These are phyloP conservation scores for Dasypolia templi DNA, from an alignment of 2,888 invertebrate genomes.

Conservation along the genomic window DNA sequence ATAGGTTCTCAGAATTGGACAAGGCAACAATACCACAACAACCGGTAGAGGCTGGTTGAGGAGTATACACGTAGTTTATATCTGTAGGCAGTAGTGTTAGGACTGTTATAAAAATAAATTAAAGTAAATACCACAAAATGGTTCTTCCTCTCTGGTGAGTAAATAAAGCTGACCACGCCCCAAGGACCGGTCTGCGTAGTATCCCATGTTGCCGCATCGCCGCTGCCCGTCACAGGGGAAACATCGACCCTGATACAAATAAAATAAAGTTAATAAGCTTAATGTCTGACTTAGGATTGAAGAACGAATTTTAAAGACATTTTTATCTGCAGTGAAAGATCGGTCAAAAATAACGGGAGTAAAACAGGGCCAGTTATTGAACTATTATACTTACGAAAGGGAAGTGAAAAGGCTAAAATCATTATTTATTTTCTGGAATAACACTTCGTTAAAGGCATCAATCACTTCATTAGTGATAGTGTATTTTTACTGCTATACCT, in stretches of 20 bases:
- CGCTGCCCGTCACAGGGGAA: constrained; percentile 89
- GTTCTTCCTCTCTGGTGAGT: constrained; percentile 97
- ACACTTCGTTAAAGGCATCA: neutral
- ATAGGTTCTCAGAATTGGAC: neutral
- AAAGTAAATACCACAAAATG: constrained; percentile 94
- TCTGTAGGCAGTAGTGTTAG: neutral
- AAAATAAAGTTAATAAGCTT: neutral
- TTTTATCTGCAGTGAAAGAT: neutral
- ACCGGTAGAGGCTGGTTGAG: neutral
- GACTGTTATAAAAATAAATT: neutral
- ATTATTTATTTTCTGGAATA: neutral
- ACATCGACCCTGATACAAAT: constrained; percentile 82
- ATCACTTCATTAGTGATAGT: too few species aligned
- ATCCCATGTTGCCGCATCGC: constrained; percentile 97
- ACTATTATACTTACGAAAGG: too few species aligned
- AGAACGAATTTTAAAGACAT: neutral
- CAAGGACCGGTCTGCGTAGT: constrained; percentile 96
- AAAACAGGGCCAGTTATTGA: neutral
- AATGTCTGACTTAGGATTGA: neutral
- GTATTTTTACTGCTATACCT: too few species aligned
- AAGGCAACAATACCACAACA: neutral
- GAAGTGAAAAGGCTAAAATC: neutral
- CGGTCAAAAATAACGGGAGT: neutral
- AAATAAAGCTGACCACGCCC: constrained; percentile 97
- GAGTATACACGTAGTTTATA: neutral